Conservation (phyloP, 2,888 invertebrate genomes). For the Clistopyga incitator region DNA sequence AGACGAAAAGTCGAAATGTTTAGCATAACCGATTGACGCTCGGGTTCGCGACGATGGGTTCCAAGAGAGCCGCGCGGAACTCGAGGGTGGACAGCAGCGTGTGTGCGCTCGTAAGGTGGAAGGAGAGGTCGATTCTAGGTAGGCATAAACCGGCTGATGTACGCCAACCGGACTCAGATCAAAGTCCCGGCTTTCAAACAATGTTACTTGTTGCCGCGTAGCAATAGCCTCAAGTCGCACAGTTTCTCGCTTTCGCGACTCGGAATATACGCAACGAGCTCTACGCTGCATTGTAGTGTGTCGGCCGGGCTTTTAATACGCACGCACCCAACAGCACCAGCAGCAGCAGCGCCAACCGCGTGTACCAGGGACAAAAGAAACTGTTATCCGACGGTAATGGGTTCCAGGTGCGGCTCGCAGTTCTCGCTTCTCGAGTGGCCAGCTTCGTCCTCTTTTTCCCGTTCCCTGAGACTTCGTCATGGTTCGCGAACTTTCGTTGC, state of each 20-base stretch:
- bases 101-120: conserved; percentile 31
- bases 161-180: conserved; percentile 81
- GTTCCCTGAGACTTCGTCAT: conserved; percentile 56
- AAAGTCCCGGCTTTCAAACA: conserved; percentile 84
- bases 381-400: conserved; percentile 77
- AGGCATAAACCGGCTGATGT: conserved; percentile 81
- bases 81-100: conserved; percentile 37
- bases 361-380: conserved; percentile 73
- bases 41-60: conserved; percentile 3
- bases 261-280: conserved; percentile 6
- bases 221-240: conserved; percentile 70
- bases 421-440: conserved; percentile 38
- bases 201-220: conserved; percentile 78
- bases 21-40: conserved; percentile 17
- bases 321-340: conserved; percentile 58
- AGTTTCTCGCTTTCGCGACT: conserved; percentile 67
- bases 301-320: conserved; percentile 73
- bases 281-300: conserved; percentile 49
- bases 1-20: conserved; percentile 22
- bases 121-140: conserved; percentile 75
- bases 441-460: conserved; percentile 47
- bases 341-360: conserved; percentile 64
- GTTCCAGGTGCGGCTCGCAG: conserved; percentile 75
- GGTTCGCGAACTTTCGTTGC: conserved; percentile 60
- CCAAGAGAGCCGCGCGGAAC: conserved; percentile 4